phyloP scores from a whole-genome alignment of 92 coral and sea anemone species.

The Palythoa heliodiscus region DNA sequence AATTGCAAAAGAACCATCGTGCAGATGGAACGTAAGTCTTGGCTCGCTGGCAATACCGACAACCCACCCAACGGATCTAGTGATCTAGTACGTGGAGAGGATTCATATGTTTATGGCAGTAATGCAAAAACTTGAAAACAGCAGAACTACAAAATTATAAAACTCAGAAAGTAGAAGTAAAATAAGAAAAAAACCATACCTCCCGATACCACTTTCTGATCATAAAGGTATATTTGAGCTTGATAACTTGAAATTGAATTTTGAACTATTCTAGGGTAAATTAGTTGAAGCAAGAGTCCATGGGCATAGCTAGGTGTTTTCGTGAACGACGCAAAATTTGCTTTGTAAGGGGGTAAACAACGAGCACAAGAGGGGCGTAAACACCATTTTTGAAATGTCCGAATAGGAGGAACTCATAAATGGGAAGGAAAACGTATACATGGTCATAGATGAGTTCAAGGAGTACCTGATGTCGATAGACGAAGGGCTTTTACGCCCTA shows the following conservation, averaged over 20 bases:
- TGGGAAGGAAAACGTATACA: too few relatives aligned
- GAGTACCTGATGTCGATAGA: too few relatives aligned
- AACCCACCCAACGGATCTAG: background rate
- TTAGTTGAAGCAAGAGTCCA: background rate
- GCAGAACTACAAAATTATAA: background rate
- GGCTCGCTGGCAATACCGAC: background rate
- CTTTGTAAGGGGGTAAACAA: background rate
- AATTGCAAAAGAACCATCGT: conserved; percentile 32
- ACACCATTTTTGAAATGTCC: background rate
- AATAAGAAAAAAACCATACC: background rate
- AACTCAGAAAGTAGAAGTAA: background rate
- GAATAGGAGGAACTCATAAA: too few relatives aligned
- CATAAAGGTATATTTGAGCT: background rate
- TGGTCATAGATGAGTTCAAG: too few relatives aligned
- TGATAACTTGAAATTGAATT: background rate
- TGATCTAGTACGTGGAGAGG: background rate
- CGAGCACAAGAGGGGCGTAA: too few relatives aligned
- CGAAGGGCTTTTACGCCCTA: too few relatives aligned
- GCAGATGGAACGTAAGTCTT: conserved; percentile 32
- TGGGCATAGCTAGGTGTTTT: background rate
- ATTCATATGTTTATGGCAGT: too few relatives aligned
- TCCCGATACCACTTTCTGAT: background rate
- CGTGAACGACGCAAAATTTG: background rate
- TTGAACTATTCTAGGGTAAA: background rate
- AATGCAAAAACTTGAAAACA: background rate